Evolutionary conservation across 2,888 invertebrate genomes (phyloP), one percentile per base, ranked within the genome.

Genomic region (Germaria angustata): DNA sequence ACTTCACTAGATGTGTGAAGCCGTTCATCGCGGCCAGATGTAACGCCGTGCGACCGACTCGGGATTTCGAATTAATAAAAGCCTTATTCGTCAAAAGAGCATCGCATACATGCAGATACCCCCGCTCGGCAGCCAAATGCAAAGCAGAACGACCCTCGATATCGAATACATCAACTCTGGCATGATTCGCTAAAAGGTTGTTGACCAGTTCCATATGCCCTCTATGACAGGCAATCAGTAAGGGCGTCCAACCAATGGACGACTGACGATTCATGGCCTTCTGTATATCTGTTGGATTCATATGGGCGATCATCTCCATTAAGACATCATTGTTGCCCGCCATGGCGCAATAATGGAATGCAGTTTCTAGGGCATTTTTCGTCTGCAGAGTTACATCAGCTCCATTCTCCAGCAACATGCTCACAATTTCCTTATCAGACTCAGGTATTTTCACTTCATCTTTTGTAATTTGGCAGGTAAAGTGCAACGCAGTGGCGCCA

Each of bases 111-210:
- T 95, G 94, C 86, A 98, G 92, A 89, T 95, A 98, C 2, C 99
- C 99, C 87, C 96, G 95, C 91, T 99, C 98, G 0, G 98, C 98
- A 13, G 98, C 98, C 86, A 99, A 92, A 91, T 99, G 99, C 63
- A 99, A 93, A 0, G 99, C 99, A 2, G 99, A 99, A 87, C 99
- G 92, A 36, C 97, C 97, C 91, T 99, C 99, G 85, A 95, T 95
- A 90, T 99, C 99, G 91, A 99, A 99, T 0, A 99, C 99, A 90
- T 99, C 99, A 17, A 99, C 99, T 89, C 99, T 94, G 8, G 99
- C 99, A 90, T 99, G 98, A 91, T 99, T 98, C 44, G 95, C 93
- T 79, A 99, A 92, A 75, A 99, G 93, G 81, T 96, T 96, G 88
- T 94, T 96, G 49, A 99, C 98, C 86, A 99, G 94, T 88, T 97